Percentiles rank a stretch among this genome's conserved stretches.
Evolutionary conservation across 2,888 invertebrate species (phyloP).

Genomic region (Melieria crassipennis): DNA sequence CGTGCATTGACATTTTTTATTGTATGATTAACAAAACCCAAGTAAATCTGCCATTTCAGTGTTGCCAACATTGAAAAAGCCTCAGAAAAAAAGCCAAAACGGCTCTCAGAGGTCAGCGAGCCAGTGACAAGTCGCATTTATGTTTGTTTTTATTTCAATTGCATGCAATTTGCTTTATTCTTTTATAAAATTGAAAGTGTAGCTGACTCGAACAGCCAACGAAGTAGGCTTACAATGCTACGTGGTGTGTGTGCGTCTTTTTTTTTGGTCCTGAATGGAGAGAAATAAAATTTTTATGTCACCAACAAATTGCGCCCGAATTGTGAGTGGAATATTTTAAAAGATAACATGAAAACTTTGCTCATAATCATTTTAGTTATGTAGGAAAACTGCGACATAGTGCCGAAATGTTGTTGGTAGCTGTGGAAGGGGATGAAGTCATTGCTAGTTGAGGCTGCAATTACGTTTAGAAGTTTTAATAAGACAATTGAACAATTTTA

Average conservation of each 20-base stretch:
- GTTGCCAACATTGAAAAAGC: no score
- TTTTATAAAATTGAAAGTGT: constrained; percentile 7
- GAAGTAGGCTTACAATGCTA: not conserved
- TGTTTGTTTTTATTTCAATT: not conserved
- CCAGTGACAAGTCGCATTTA: not conserved
- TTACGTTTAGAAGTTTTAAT: no score
- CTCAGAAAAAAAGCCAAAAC: not conserved
- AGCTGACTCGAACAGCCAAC: not conserved
- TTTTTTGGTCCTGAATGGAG: not conserved
- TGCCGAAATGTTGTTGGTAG: not conserved
- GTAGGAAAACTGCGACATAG: not conserved
- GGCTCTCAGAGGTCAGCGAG: not conserved
- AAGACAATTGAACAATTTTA: no score
- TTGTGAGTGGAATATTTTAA: not conserved
- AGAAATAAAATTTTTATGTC: constrained; percentile 1
- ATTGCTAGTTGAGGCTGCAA: no score
- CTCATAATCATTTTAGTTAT: constrained; percentile 16
- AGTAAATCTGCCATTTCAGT: no score
- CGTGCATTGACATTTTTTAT: no score
- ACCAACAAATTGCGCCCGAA: not conserved
- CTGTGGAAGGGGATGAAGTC: not conserved
- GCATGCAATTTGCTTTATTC: not conserved
- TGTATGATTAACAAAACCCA: no score
- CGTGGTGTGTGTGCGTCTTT: not conserved
- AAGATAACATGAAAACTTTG: constrained; percentile 16